phyloP scores from a whole-genome alignment of 2,888 invertebrate species.

The Pseudococcus jackbeardsleyi region DNA sequence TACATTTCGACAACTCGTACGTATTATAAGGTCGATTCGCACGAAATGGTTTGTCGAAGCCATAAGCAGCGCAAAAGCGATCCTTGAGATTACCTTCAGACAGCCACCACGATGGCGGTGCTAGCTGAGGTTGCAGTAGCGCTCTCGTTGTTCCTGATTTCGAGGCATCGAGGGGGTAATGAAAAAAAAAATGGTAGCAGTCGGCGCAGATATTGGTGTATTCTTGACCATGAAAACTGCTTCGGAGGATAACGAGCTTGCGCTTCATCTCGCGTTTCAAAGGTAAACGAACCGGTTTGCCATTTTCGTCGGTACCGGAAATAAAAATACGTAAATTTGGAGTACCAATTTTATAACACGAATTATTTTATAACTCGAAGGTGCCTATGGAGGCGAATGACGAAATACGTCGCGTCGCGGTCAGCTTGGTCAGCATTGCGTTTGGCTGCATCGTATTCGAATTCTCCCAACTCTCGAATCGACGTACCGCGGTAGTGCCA shows the following conservation, averaged over 20 bases:
- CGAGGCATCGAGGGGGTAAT: neutral
- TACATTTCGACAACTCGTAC: neutral
- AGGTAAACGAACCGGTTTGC: constrained; percentile 49
- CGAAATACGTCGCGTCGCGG: neutral
- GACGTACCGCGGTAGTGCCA: neutral
- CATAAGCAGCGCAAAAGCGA: constrained; percentile 8
- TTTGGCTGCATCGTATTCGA: neutral
- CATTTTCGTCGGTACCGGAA: constrained; percentile 6
- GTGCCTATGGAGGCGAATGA: neutral
- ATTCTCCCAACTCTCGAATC: neutral
- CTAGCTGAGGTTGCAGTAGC: neutral
- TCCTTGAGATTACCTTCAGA: constrained; percentile 46
- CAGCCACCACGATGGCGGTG: neutral
- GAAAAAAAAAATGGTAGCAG: neutral
- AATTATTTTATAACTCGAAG: neutral
- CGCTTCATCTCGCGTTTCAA: neutral
- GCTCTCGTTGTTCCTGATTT: constrained; percentile 20
- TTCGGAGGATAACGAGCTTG: constrained; percentile 14
- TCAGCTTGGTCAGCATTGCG: neutral
- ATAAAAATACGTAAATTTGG: neutral
- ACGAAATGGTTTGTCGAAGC: constrained; percentile 27
- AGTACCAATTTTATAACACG: neutral
- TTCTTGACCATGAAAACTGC: constrained; percentile 35
- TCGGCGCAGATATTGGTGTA: neutral
- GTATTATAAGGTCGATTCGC: constrained; percentile 30